Conservation (phyloP, 2,888 invertebrate species). For the Ormyrus labotus region DNA sequence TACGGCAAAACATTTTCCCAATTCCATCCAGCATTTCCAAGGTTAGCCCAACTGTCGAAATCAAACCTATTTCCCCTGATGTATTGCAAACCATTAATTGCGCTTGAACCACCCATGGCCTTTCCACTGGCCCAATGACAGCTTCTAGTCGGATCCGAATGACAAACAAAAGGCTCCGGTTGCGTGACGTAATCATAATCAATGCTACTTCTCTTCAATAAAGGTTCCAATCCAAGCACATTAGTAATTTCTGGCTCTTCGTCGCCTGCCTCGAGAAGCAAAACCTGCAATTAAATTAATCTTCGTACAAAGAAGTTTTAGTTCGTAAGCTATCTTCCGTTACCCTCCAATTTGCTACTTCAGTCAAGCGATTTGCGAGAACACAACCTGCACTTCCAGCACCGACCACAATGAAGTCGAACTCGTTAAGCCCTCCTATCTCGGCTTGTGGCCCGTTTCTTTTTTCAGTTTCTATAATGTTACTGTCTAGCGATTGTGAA, state of each 20-base stretch:
- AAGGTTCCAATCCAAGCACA: slow-evolving; percentile 82
- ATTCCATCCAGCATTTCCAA: slow-evolving; percentile 35
- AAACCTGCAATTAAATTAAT: slow-evolving; percentile 73
- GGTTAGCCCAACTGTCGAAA: slow-evolving; percentile 24
- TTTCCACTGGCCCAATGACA: slow-evolving; percentile 7
- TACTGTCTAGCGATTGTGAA: too few species aligned
- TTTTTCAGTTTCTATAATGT: too few species aligned
- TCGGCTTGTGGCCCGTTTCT: too few species aligned
- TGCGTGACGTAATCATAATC: slow-evolving; percentile 83
- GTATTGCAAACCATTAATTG: slow-evolving; percentile 26
- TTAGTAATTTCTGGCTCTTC: slow-evolving; percentile 87
- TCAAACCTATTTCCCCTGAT: slow-evolving; percentile 34
- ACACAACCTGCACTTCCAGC: too few species aligned
- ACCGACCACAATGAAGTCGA: too few species aligned
- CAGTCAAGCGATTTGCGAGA: too few species aligned
- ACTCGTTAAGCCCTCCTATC: too few species aligned
- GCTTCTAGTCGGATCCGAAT: slow-evolving; percentile 65
- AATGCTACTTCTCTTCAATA: slow-evolving; percentile 83
- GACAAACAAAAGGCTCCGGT: slow-evolving; percentile 78
- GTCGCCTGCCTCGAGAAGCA: slow-evolving; percentile 86
- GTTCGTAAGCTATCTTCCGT: too few species aligned
- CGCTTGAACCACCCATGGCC: slow-evolving; percentile 35
- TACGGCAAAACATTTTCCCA: slow-evolving; percentile 35
- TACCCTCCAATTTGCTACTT: too few species aligned
- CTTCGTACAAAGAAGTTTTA: too few species aligned